A percentile compares a stretch with the other conserved stretches of the same genome.
These are phyloP conservation scores for Phlogophora meticulosa DNA, from an alignment of 2,888 invertebrate species.

Conservation along the genomic window DNA sequence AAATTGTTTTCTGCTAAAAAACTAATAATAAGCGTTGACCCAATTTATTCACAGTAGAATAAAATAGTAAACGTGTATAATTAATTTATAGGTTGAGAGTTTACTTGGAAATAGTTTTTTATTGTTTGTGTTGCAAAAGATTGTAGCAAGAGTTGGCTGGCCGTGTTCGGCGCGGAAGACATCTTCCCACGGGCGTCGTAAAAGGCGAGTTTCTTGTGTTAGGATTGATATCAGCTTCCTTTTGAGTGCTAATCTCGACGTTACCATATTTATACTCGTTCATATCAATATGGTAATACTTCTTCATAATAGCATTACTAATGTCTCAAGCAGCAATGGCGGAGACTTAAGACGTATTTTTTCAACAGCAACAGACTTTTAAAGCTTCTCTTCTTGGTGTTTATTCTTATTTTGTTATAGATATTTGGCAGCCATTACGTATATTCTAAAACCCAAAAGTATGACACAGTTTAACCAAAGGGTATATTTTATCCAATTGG, in stretches of 20 bases:
- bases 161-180: not conserved
- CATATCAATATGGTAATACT: not conserved
- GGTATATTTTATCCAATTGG: too few species aligned
- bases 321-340: not conserved
- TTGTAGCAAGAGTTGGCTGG: conserved; percentile 23
- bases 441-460: too few species aligned
- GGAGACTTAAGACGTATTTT: not conserved
- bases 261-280: not conserved
- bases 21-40: conserved; percentile 57
- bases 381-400: too few species aligned
- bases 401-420: too few species aligned
- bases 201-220: conserved; percentile 19
- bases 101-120: conserved; percentile 44
- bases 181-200: conserved; percentile 30
- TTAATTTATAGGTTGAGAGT: conserved; percentile 46
- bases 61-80: conserved; percentile 59
- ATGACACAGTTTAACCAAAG: too few species aligned
- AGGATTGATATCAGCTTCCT: not conserved
- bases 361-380: too few species aligned
- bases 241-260: not conserved
- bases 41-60: conserved; percentile 53
- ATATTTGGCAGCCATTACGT: too few species aligned
- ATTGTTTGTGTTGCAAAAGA: conserved; percentile 43
- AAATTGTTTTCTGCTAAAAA: conserved; percentile 63
- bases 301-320: not conserved